Evolutionary conservation across 1,140 invertebrate species (phyloP).

Genomic region (Campoletis sonorensis): DNA sequence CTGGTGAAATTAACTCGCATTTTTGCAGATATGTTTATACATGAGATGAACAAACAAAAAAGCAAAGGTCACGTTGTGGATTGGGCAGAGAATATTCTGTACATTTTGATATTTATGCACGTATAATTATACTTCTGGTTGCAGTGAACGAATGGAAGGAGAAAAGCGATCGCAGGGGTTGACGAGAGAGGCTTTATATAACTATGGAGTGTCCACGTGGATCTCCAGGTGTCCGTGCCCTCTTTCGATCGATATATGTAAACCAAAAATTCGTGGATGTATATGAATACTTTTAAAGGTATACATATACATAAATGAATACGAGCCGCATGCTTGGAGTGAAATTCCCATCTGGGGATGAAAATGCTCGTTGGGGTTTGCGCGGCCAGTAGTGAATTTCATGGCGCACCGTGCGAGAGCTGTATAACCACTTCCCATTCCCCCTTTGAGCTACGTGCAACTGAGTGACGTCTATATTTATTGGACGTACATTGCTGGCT

Average conservation of each 20-base stretch:
- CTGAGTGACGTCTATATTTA: slow-evolving; percentile 51
- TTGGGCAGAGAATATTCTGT: too few relatives aligned
- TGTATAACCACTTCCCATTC: slow-evolving; percentile 17
- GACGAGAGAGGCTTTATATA: slow-evolving; percentile 10
- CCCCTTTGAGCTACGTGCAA: slow-evolving; percentile 25
- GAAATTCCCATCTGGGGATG: slow-evolving; percentile 44
- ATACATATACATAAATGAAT: background rate
- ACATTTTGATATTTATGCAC: background rate
- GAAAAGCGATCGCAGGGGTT: slow-evolving; percentile 20
- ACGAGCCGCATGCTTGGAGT: background rate
- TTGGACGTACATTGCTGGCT: slow-evolving; percentile 55
- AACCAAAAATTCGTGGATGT: slow-evolving; percentile 18
- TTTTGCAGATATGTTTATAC: too few relatives aligned
- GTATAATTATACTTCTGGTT: slow-evolving; percentile 1
- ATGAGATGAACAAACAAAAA: too few relatives aligned
- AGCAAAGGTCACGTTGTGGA: too few relatives aligned
- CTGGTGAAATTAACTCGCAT: too few relatives aligned
- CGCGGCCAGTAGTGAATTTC: slow-evolving; percentile 36
- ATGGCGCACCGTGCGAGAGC: slow-evolving; percentile 27
- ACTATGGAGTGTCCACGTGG: slow-evolving; percentile 20
- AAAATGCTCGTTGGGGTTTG: slow-evolving; percentile 35
- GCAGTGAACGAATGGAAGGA: background rate
- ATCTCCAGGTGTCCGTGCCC: background rate
- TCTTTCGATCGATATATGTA: background rate
- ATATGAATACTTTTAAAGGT: too few relatives aligned